Evolutionary conservation across 2,888 invertebrate genomes (phyloP).

Genomic region (Ethmia dodecea): DNA sequence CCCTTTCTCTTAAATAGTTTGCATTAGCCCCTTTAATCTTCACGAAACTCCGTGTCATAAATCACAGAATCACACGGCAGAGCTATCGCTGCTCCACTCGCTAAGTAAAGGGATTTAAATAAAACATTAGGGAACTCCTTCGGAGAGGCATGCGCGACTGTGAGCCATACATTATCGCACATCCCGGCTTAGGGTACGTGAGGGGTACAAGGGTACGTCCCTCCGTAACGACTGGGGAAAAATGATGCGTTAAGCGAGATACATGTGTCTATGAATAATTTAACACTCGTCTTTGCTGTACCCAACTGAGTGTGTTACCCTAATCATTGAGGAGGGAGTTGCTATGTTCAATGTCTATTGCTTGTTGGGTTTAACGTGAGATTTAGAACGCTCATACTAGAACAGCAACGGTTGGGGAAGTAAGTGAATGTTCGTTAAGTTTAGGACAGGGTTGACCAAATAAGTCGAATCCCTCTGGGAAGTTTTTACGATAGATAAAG

Average conservation of each 20-base stretch:
- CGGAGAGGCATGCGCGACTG: background rate
- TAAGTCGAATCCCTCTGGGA: too few species aligned
- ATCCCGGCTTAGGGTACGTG: conserved; percentile 5
- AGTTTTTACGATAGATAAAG: too few species aligned
- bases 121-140: conserved; percentile 7
- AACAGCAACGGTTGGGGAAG: too few species aligned
- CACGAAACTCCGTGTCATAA: conserved; percentile 1
- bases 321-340: background rate
- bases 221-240: conserved; percentile 16
- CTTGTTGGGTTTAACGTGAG: background rate
- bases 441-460: too few species aligned
- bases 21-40: conserved; percentile 1
- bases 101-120: conserved; percentile 11
- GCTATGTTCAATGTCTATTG: background rate
- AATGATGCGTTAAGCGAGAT: conserved; percentile 35
- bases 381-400: background rate
- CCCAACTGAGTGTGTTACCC: conserved; percentile 16
- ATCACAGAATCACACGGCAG: conserved; percentile 2
- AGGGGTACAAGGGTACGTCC: background rate
- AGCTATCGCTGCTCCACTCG: conserved; percentile 1
- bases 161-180: conserved; percentile 6
- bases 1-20: too few species aligned
- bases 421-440: too few species aligned
- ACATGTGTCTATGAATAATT: conserved; percentile 35
- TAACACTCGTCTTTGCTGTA: conserved; percentile 23